Base-by-base conservation (phyloP, 2,113 vertebrate species). In the Channa maculata region DNA sequence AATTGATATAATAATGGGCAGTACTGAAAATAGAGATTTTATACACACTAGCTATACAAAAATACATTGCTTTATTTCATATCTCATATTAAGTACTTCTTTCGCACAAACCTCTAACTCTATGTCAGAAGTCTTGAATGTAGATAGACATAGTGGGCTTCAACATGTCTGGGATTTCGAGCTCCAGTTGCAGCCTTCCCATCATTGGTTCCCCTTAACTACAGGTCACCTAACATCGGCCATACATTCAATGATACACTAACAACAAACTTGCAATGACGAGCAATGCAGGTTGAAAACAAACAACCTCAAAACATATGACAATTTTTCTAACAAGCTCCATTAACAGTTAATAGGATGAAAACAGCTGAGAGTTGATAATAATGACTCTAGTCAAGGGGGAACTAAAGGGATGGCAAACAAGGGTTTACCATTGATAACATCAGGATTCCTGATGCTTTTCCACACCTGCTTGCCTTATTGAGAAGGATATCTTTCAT, bases 61-160 rank as follows among this genome's bases (percentile, higher is more conserved):
- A 86, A 92, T 87, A 93, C 80, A 83, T 58, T 5, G 52, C 54
- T 88, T 92, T 87, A 88, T 87, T 79, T 82, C 8, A 75, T 69
- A 68, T 53, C 1, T 33, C 54, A 73, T 24, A 39, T 60, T 7
- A 77, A 75, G 43, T 61, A 43, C 41, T 64, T 71, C 13, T 53
- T 82, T 80, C 77, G 66, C 72, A 85, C 69, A 70, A 74, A 83
- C 54, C 37, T 65, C 36, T 7, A 8, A 66, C 41, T 63, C 48
- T n/a, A 54, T 45, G 50, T 49, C 45, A 64, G 12, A 41, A 64
- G 55, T 63, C n/a, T 12, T 50, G 15, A 59, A 24, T 49, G 6
- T 14, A 50, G 24, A 24, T 24, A 63, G 65, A 76, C 69, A 54
- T 50, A 0, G 0, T 38, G 14, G 44, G 59, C 15, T 57, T 57